Evolutionary conservation across 2,797 vertebrate genomes (phyloP).

Genomic region (Sparidentex hasta): DNA sequence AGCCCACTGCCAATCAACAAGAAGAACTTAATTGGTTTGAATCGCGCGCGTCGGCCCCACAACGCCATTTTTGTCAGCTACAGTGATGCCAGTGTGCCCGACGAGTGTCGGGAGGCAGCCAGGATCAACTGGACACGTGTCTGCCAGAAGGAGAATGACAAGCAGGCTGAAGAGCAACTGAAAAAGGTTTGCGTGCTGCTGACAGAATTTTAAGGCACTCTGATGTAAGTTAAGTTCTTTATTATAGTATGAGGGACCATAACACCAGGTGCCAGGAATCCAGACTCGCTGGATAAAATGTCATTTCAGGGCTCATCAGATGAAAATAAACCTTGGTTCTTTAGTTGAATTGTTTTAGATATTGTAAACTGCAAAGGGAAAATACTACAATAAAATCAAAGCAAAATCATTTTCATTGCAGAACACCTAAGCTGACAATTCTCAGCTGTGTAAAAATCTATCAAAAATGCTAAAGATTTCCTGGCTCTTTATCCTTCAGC

Average conservation of each 20-base stretch:
- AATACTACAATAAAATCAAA: background rate
- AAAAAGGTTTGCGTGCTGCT: conserved; percentile 77
- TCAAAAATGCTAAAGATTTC: background rate
- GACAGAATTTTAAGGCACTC: background rate
- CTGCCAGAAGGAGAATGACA: conserved; percentile 84
- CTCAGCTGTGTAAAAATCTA: background rate
- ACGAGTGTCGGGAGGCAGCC: conserved; percentile 86
- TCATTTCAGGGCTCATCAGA: background rate
- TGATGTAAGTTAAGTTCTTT: background rate
- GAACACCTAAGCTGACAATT: background rate
- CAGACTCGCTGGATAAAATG: background rate
- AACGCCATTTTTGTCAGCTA: conserved; percentile 94
- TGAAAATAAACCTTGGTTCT: background rate
- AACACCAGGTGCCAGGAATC: background rate
- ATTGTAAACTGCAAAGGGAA: background rate
- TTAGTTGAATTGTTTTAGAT: background rate
- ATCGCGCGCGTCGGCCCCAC: conserved; percentile 89
- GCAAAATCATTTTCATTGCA: background rate
- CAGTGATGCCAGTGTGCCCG: conserved; percentile 82
- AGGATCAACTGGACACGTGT: conserved; percentile 86
- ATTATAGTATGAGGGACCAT: background rate
- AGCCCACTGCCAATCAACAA: conserved; percentile 78
- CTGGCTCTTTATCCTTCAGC: background rate
- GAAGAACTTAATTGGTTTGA: conserved; percentile 89
- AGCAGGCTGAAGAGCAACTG: conserved; percentile 83